These are phyloP conservation scores for Hystrix cristata DNA, from an alignment of 2,113 vertebrate genomes.

Conservation along the genomic window DNA sequence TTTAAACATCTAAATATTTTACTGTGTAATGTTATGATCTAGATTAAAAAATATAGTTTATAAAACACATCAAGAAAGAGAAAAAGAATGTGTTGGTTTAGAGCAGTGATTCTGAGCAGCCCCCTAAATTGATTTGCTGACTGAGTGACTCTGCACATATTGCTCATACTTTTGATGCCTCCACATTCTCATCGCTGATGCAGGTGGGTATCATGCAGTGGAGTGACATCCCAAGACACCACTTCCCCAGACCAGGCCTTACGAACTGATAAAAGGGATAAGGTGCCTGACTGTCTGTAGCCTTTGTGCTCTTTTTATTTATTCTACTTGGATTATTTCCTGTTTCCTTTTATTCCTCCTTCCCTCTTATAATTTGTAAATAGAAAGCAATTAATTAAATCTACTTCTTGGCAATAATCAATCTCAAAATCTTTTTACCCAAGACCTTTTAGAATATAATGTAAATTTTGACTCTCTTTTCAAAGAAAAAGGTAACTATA, in stretches of 20 bases:
- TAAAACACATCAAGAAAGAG: background rate
- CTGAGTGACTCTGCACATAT: background rate
- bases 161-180: background rate
- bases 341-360: background rate
- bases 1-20: background rate
- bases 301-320: background rate
- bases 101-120: background rate
- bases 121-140: background rate
- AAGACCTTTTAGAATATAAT: background rate
- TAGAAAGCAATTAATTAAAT: slow-evolving; percentile 27
- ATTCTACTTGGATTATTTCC: slow-evolving; percentile 1
- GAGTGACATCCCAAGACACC: background rate
- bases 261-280: background rate
- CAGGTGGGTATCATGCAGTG: background rate
- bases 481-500: background rate
- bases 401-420: background rate
- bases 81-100: background rate
- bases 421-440: background rate
- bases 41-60: background rate
- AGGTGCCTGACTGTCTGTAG: background rate
- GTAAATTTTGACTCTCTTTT: background rate
- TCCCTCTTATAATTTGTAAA: background rate
- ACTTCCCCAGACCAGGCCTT: background rate
- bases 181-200: background rate
- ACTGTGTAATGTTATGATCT: background rate